These are phyloP conservation scores for Ephydatia muelleri DNA, from an alignment of 37 sponge, comb jelly and placozoan species.

Conservation along the genomic window DNA sequence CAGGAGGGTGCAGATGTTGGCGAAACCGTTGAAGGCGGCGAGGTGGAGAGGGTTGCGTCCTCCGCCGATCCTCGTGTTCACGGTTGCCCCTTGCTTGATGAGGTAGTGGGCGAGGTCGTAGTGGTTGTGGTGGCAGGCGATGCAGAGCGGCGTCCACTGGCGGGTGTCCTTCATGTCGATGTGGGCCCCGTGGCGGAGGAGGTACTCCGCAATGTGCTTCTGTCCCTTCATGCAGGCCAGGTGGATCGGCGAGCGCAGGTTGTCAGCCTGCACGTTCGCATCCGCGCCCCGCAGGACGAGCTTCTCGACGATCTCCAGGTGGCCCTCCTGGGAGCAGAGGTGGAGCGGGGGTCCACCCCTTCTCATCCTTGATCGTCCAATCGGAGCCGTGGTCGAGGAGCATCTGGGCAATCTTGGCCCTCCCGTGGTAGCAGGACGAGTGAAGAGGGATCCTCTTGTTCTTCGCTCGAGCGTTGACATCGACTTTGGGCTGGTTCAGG, in stretches of 20 bases:
- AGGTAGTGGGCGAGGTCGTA: too few species aligned
- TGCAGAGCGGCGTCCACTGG: slow-evolving; percentile 76
- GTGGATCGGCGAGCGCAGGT: slow-evolving; percentile 58
- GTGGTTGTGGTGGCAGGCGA: slow-evolving; percentile 77
- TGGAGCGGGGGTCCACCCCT: slow-evolving; percentile 88
- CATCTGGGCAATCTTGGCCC: slow-evolving; percentile 45
- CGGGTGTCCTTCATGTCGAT: slow-evolving; percentile 66
- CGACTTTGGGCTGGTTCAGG: slow-evolving; percentile 20
- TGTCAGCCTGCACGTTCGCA: slow-evolving; percentile 70
- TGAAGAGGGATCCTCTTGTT: slow-evolving; percentile 79
- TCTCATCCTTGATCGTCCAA: slow-evolving; percentile 62
- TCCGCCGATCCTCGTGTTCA: slow-evolving; percentile 68
- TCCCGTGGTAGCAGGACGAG: slow-evolving; percentile 60
- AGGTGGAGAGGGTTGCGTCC: slow-evolving; percentile 79
- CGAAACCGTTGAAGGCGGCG: slow-evolving; percentile 70
- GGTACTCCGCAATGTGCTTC: slow-evolving; percentile 47
- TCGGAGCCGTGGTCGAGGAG: slow-evolving; percentile 54
- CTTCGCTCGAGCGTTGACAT: slow-evolving; percentile 61
- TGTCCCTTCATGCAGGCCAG: slow-evolving; percentile 82
- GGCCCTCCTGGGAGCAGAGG: slow-evolving; percentile 78
- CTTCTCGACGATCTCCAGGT: slow-evolving; percentile 64
- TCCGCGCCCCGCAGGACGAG: slow-evolving; percentile 56
- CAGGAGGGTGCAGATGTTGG: slow-evolving; percentile 34
- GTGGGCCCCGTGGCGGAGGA: slow-evolving; percentile 44
- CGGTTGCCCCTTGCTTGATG: slow-evolving; percentile 45